Evolutionary conservation across 1,140 invertebrate genomes (phyloP), one percentile per base, ranked within the genome.

Genomic region (Solen grandis): DNA sequence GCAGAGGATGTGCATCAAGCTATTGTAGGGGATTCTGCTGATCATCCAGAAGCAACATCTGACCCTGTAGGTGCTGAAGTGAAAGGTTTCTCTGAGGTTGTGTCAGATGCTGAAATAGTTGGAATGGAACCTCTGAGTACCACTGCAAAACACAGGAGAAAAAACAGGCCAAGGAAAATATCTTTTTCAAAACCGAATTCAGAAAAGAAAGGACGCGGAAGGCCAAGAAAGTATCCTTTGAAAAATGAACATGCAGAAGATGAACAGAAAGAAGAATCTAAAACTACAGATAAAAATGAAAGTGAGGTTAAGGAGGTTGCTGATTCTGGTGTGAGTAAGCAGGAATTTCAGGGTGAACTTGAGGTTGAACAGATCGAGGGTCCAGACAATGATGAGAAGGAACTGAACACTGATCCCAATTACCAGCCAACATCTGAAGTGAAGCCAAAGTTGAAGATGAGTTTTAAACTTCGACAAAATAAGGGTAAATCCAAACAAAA

Each of bases 121-220:
- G 74, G 14, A 29, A 31, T 31, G n/a, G 55, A 62, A 75, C 38
- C 5, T 52, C 16, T 41, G 29, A 1, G n/a, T 16, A 25, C 41
- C 19, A 62, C n/a, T 63, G 57, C 55, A 0, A 78, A 68, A 29
- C 46, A 78, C 60, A 68, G 75, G 33, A 66, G 75, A 31, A 78
- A 78, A 60, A 78, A 65, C 65, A 46, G 63, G 36, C 66, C 66
- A 25, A 72, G 77, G 38, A 80, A 80, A 65, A 22, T 72, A 31
- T 46, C 65, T 46, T 10, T 46, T 46, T 10, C 4, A 72, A 57
- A 27, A 46, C 38, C 22, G 46, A 80, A 55, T 27, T 62, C 13
- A 0, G 5, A 50, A 52, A 62, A 62, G 65, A 69, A 36, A 79
- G 22, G 19, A 60, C 19, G 50, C 52, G 57, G 25, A 68, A 78